Conservation (phyloP, 2,113 vertebrate genomes). For the Pseudonaja textilis region DNA sequence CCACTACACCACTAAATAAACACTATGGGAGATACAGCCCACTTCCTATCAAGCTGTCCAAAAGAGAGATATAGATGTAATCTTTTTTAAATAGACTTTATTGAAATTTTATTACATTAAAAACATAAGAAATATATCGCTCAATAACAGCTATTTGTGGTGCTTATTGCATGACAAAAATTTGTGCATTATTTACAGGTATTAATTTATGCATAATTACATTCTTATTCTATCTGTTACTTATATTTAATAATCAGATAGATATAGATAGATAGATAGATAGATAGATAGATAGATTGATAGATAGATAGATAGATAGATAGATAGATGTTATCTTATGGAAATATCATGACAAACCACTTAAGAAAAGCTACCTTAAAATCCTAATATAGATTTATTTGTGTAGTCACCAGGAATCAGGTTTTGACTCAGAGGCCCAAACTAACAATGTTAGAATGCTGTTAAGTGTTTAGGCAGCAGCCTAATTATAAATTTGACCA, state of each 20-base stretch:
- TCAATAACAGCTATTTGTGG: too few species aligned
- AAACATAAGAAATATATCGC: too few species aligned
- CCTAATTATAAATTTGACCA: not conserved
- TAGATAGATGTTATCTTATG: not conserved
- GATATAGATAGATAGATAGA: too few species aligned
- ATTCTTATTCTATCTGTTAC: too few species aligned
- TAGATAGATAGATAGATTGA: too few species aligned
- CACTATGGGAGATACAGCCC: not conserved
- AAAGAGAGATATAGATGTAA: not conserved
- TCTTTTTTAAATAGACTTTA: not conserved
- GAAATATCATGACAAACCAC: not conserved
- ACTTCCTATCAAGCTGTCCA: not conserved
- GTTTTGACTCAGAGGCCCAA: not conserved
- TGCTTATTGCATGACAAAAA: too few species aligned
- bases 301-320: too few species aligned
- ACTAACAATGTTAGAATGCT: not conserved
- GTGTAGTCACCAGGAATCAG: not conserved
- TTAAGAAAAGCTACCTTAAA: not conserved
- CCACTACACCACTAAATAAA: too few species aligned
- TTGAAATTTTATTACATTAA: too few species aligned
- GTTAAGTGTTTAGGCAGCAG: not conserved
- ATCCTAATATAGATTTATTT: not conserved
- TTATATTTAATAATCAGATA: too few species aligned
- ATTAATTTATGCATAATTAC: too few species aligned
- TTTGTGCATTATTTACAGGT: too few species aligned